Base-by-base conservation (phyloP, 2,113 vertebrate genomes). In the Progne subis region DNA sequence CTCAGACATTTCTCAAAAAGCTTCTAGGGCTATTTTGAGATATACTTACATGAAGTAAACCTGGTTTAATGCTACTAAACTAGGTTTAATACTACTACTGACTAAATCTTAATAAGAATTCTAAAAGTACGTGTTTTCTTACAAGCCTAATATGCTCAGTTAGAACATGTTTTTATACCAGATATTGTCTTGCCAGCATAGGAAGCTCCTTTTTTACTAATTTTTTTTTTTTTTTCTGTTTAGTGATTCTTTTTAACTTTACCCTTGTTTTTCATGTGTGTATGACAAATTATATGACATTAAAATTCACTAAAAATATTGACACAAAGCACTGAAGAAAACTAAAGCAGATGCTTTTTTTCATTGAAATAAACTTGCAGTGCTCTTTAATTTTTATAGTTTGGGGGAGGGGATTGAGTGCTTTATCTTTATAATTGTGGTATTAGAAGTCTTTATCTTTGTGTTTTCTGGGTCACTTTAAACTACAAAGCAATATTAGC, bases 361-460 rank as follows among this genome's bases (percentile, higher is more conserved):
- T 32, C 49, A 17, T 21, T 63, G 8, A 74, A 92, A 41, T 39
- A 17, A 19, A 17, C n/a, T 72, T 80, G 24, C 44, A 44, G 6
- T 19, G 6, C 1, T 67, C 41, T 71, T 76, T 32, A 28, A 11
- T 12, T 65, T 65, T 53, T 28, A 18, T 19, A 14, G 3, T 6
- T 72, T 32, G 5, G 5, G 1, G 9, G 28, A 6, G 7, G 3
- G 5, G 11, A 6, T 57, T 5, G 14, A 61, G 15, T 67, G 18
- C 6, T 88, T 68, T 60, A 21, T 53, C 14, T 28, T 61, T 78
- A 29, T 24, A 69, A 49, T 11, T 21, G 6, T 32, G 18, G 4
- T 28, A 9, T 65, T 60, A 50, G 8, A 72, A 76, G 5, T 61
- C 72, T 90, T 50, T 55, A 26, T 70, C 26, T 72, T 74, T 25